Base-by-base conservation (phyloP, 2,113 vertebrate genomes). In the Charina bottae region DNA sequence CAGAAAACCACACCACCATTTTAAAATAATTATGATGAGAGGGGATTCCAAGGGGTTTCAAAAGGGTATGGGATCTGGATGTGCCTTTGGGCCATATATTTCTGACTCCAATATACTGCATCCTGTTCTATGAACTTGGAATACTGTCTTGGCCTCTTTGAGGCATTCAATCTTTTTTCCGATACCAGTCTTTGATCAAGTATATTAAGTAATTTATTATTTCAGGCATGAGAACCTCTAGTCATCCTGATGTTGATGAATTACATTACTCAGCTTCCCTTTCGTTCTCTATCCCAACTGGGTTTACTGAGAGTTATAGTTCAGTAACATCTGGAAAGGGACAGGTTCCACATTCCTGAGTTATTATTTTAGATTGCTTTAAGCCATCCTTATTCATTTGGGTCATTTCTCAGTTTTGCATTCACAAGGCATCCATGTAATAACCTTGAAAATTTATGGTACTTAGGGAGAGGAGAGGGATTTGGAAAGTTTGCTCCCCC, bases 401-500 rank as follows among this genome's bases (percentile, higher is more conserved):
- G 59, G 42, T 15, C 56, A 59, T 90, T n/a, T 46, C 9, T 60
- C 23, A 90, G 24, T 83, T 46, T 58, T 60, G 19, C n/a, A 33
- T 86, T 85, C 19, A 11, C 49, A 83, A 26, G 12, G 53, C 42
- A 62, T 72, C 21, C 89, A 37, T 90, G 54, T 86, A 72, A 78
- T 78, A n/a, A 46, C 60, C 46, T 33, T 90, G 56, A 6, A 10
- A 84, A 59, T 49, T 46, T n/a, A 90, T 84, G 59, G 84, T 37
- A 46, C 49, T 91, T 68, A 91, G 9, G 56, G 56, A 28, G 26
- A 60, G 55, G 12, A 49, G 42, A 59, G 42, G 5, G 54, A 68
- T 91, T 87, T 78, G n/a, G 62, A 78, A 58, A 37, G n/a, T 56
- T 87, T 87, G 85, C 33, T 78, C 53, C 54, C 37, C 85, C 59